Base-by-base conservation (phyloP, 2,113 vertebrate genomes). In the Antennarius striatus region DNA sequence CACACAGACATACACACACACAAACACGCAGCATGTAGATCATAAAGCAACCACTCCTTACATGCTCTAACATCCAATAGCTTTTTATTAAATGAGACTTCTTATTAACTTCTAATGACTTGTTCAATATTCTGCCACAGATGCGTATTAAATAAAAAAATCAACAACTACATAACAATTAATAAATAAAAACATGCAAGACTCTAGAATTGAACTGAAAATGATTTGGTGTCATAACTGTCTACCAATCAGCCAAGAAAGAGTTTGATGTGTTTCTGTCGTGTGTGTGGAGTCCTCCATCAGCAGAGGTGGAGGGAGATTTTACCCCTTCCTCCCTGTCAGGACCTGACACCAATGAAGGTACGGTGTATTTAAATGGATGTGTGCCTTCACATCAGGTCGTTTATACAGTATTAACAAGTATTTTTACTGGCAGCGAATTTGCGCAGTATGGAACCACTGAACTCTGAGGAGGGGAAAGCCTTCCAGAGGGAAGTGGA, bases 201-300 rank as follows among this genome's bases (percentile, higher is more conserved):
- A 16, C 5, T n/a, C 3, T 3, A 49, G 15, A 49, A 5, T n/a
- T 49, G 10, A 7, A 42, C 61, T 10, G 32, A 5, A 57, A 15
- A 63, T n/a, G 7, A 46, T 17, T 12, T 22, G 7, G 0, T 77
- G 9, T 48, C 11, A 10, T 5, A 30, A 8, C 9, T 49, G 4
- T 66, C 39, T 12, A 15, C 39, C 42, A 30, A 82, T 11, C 71
- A 96, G 95, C 92, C 56, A 77, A 86, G 22, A 96, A 96, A 75
- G 91, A 94, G 62, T 97, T 94, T 50, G 96, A 98, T 56, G 96
- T 94, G 0, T 95, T 98, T 62, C 79, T 98, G 60, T 97, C 96
- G 0, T 93, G 92, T 47, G 93, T 92, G 16, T 93, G 92, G 79
- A 16, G 55, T 15, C 67, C 68, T 49, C 63, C 67, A 49, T 48